phyloP scores from a whole-genome alignment of 2,797 vertebrate species.

The Thaleichthys pacificus region DNA sequence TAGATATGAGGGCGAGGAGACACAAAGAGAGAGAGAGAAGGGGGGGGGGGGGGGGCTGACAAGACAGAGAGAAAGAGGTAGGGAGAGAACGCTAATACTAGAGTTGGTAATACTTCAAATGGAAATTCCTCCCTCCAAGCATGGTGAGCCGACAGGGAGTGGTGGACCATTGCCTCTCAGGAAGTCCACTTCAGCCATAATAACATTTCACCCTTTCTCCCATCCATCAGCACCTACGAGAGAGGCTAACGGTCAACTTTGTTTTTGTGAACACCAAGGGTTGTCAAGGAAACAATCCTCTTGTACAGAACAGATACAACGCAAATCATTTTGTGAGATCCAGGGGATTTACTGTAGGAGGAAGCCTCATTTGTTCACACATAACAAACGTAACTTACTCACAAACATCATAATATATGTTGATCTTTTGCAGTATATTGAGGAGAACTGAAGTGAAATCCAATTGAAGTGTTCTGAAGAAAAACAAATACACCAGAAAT shows the following conservation, averaged over 20 bases:
- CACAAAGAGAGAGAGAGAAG: not conserved
- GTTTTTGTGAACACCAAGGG: conserved; percentile 37
- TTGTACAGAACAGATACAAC: too few species aligned
- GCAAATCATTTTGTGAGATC: too few species aligned
- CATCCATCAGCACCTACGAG: conserved; percentile 57
- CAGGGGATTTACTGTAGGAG: too few species aligned
- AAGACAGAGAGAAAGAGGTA: not conserved
- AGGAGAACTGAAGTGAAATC: too few species aligned
- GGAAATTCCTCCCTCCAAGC: conserved; percentile 53
- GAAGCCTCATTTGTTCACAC: too few species aligned
- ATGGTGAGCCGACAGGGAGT: conserved; percentile 58
- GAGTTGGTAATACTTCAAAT: conserved; percentile 65
- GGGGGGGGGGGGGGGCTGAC: not conserved
- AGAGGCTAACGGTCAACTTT: conserved; percentile 42
- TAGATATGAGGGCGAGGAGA: not conserved
- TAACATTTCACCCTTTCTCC: conserved; percentile 66
- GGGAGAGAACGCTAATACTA: conserved; percentile 45
- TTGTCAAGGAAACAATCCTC: conserved; percentile 1
- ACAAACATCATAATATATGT: too few species aligned
- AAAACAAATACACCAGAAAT: too few species aligned
- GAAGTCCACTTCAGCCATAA: conserved; percentile 66
- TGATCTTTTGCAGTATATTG: too few species aligned
- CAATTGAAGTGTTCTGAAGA: too few species aligned
- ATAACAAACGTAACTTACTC: too few species aligned
- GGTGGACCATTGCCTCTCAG: conserved; percentile 59